Evolutionary conservation across 2,113 vertebrate genomes (phyloP).

Genomic region (Suncus etruscus): DNA sequence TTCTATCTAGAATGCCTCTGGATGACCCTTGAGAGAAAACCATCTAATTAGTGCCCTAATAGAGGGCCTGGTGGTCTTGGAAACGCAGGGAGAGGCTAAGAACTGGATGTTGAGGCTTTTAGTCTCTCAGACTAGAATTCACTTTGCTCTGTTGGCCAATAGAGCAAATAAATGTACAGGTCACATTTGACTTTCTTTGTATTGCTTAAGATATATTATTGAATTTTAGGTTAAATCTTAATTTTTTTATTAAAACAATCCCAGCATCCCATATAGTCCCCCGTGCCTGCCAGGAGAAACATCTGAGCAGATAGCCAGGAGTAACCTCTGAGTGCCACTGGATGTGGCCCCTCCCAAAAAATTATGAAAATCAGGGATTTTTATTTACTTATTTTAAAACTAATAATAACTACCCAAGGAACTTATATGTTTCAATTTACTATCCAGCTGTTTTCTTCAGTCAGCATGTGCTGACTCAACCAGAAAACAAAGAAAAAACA

Average conservation of each 20-base stretch:
- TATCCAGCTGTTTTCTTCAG: constrained; percentile 51
- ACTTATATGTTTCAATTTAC: constrained; percentile 38
- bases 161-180: too few species aligned
- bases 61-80: not conserved
- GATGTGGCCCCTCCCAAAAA: too few species aligned
- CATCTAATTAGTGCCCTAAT: not conserved
- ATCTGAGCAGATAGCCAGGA: too few species aligned
- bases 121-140: too few species aligned
- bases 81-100: not conserved
- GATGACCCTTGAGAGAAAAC: not conserved
- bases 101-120: not conserved
- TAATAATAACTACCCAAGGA: not conserved
- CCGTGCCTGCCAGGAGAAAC: too few species aligned
- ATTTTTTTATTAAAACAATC: constrained; percentile 4
- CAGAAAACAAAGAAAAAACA: not conserved
- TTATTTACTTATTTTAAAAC: not conserved
- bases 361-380: constrained; percentile 13
- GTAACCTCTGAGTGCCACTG: too few species aligned
- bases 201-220: constrained; percentile 36
- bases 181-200: too few species aligned
- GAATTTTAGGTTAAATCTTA: not conserved
- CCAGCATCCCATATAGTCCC: too few species aligned
- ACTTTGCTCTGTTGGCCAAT: not conserved
- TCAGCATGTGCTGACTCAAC: constrained; percentile 46
- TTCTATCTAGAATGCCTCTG: not conserved